Evolutionary conservation across 1,140 invertebrate species (phyloP).

Genomic region (Meloidogyne floridensis): DNA sequence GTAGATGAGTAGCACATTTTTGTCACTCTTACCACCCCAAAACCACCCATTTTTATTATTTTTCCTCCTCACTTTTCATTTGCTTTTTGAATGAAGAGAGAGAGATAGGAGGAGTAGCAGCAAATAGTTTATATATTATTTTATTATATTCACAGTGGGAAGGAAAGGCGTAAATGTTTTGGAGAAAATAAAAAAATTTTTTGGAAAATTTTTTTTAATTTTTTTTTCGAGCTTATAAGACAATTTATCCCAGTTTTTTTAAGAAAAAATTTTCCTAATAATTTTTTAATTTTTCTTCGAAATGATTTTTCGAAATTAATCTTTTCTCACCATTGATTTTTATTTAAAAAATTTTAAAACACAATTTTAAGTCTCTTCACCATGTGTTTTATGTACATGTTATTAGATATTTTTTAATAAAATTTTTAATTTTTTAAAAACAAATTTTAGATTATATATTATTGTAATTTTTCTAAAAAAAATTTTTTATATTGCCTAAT

Average conservation of each 20-base stretch:
- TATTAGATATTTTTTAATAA: no score
- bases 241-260: no score
- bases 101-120: neutral
- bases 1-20: neutral
- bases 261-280: no score
- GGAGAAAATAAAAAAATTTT: neutral
- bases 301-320: no score
- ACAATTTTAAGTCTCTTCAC: no score
- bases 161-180: neutral
- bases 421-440: no score
- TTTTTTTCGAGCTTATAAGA: no score
- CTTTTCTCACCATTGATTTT: no score
- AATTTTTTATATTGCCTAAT: neutral
- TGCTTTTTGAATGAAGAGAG: neutral
- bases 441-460: neutral
- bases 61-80: neutral
- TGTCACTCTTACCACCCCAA: constrained; percentile 8
- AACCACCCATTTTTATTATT: neutral
- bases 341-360: no score
- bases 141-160: neutral
- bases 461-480: neutral
- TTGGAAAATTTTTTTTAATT: neutral
- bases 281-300: no score
- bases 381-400: no score
- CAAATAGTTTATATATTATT: constrained; percentile 3